A percentile compares a stretch with the other conserved stretches of the same genome.
These are phyloP conservation scores for Nebria brevicollis DNA, from an alignment of 2,888 invertebrate genomes.

Conservation along the genomic window DNA sequence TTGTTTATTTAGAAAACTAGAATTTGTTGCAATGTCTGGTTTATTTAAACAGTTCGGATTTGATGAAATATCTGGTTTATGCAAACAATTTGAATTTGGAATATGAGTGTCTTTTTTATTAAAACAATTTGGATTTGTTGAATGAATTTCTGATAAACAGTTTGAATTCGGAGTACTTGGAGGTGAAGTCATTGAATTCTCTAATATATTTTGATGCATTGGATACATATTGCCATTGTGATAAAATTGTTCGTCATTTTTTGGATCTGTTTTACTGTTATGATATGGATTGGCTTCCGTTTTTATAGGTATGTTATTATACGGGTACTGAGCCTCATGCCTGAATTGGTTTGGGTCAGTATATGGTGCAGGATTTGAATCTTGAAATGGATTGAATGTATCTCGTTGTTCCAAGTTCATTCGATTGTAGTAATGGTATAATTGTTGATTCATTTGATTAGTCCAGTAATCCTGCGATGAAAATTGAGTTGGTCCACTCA, in stretches of 20 bases:
- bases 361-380: constrained; percentile 10
- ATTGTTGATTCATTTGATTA: constrained; percentile 40
- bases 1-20: constrained; percentile 2
- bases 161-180: constrained; percentile 13
- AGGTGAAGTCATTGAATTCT: constrained; percentile 39
- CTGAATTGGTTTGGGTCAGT: constrained; percentile 16
- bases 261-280: neutral
- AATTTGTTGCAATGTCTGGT: neutral
- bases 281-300: constrained; percentile 6
- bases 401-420: constrained; percentile 28
- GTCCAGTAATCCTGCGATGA: constrained; percentile 54
- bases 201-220: constrained; percentile 27
- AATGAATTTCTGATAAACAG: neutral
- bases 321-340: constrained; percentile 14
- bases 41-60: neutral
- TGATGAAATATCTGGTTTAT: neutral
- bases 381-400: constrained; percentile 19
- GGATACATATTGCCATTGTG: constrained; percentile 18
- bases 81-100: neutral
- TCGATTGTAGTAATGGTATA: constrained; percentile 37
- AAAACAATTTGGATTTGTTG: neutral
- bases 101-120: neutral
- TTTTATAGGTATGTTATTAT: constrained; percentile 2
- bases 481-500: constrained; percentile 57
- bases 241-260: neutral